Evolutionary conservation across 2,113 vertebrate species (phyloP).

Genomic region (Takifugu bimaculatus): DNA sequence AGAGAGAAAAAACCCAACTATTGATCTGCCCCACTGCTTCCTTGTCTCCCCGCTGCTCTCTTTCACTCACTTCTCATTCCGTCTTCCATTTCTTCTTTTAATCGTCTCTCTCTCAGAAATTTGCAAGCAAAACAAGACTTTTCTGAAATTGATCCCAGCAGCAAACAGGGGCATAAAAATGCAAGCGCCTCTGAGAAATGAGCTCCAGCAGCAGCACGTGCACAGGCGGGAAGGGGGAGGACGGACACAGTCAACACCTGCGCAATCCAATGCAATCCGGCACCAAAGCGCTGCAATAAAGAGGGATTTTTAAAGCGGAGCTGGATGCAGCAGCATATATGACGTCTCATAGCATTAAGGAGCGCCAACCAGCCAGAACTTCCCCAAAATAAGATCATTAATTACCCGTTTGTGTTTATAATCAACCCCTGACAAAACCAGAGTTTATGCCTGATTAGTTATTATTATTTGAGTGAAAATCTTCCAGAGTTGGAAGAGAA

Average conservation of each 20-base stretch:
- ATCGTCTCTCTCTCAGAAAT: slow-evolving; percentile 49
- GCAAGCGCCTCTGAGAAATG: slow-evolving; percentile 25
- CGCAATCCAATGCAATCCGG: slow-evolving; percentile 61
- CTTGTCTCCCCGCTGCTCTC: slow-evolving; percentile 40
- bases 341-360: not conserved
- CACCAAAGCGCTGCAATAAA: slow-evolving; percentile 34
- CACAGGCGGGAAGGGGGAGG: not conserved
- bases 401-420: too few species aligned
- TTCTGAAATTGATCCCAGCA: slow-evolving; percentile 43
- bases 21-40: slow-evolving; percentile 69
- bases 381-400: too few species aligned
- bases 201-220: slow-evolving; percentile 13
- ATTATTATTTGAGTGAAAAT: not conserved
- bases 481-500: not conserved
- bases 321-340: not conserved
- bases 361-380: not conserved
- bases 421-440: too few species aligned
- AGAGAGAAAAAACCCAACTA: slow-evolving; percentile 72
- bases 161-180: slow-evolving; percentile 54
- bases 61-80: slow-evolving; percentile 18
- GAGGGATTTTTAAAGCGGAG: slow-evolving; percentile 3
- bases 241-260: slow-evolving; percentile 55
- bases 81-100: slow-evolving; percentile 44
- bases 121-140: slow-evolving; percentile 56
- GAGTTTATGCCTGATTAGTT: not conserved